phyloP scores from a whole-genome alignment of 2,797 vertebrate genomes.

The Enoplosus armatus region DNA sequence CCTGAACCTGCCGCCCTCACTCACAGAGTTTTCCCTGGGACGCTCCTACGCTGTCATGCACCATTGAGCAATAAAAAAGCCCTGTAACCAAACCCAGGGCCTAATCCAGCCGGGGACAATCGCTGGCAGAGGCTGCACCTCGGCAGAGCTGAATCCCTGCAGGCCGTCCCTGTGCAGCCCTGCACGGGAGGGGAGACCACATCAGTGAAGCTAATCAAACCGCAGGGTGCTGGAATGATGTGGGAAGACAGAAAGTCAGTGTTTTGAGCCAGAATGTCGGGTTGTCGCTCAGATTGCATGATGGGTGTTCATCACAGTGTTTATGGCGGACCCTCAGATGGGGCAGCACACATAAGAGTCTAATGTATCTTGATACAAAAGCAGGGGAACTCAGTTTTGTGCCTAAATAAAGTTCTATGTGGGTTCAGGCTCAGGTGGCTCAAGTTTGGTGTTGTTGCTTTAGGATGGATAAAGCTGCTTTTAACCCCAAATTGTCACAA shows the following conservation, averaged over 20 bases:
- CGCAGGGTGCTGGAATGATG: slow-evolving; percentile 29
- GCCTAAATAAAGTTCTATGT: neutral
- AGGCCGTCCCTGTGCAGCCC: slow-evolving; percentile 45
- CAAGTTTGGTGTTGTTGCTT: neutral
- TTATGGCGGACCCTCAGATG: slow-evolving; percentile 5
- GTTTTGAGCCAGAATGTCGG: slow-evolving; percentile 5
- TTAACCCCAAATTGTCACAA: neutral
- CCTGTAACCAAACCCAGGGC: slow-evolving; percentile 77
- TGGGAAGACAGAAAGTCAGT: slow-evolving; percentile 19
- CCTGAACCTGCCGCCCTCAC: slow-evolving; percentile 77
- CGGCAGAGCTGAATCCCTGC: slow-evolving; percentile 46
- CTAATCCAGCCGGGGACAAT: slow-evolving; percentile 80
- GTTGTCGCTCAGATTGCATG: slow-evolving; percentile 20
- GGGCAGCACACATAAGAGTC: neutral
- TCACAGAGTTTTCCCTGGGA: slow-evolving; percentile 65
- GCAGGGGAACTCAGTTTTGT: neutral
- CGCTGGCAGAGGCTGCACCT: slow-evolving; percentile 66
- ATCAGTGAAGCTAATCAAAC: slow-evolving; percentile 34
- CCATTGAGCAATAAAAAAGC: slow-evolving; percentile 75
- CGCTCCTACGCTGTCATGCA: slow-evolving; percentile 58
- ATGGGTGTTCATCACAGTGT: slow-evolving; percentile 19
- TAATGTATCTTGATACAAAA: neutral
- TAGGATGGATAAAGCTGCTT: neutral
- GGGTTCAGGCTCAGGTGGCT: neutral
- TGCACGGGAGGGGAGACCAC: slow-evolving; percentile 43